A percentile compares a stretch with the other conserved stretches of the same genome.
Conservation (phyloP, 2,888 invertebrate species). For the Nemoura dubitans region DNA sequence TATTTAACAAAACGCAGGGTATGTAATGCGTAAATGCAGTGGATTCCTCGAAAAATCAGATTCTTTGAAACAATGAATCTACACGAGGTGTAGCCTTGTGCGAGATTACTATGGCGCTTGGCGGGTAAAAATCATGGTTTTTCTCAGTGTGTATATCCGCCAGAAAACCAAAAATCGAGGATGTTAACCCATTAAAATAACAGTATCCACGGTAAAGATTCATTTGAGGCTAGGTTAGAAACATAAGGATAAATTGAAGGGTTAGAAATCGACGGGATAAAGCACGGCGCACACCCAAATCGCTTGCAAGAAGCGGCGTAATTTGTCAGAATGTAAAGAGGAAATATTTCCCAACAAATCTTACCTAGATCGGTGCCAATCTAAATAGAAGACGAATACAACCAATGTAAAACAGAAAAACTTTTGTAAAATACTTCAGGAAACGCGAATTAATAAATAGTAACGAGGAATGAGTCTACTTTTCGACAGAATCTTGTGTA, state of each 20-base stretch:
- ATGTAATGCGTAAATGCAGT: neutral
- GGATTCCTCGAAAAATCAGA: neutral
- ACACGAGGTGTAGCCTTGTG: neutral
- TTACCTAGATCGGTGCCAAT: constrained; percentile 18
- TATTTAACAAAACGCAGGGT: too few relatives aligned
- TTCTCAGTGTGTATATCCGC: constrained; percentile 2
- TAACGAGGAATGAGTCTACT: constrained; percentile 31
- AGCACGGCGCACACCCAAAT: constrained; percentile 30
- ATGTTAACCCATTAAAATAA: neutral
- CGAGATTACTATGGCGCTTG: constrained; percentile 50
- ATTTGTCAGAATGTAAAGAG: neutral
- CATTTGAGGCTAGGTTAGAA: neutral
- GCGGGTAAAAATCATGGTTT: constrained; percentile 50
- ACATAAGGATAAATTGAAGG: neutral
- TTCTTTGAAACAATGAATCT: neutral
- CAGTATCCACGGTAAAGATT: neutral
- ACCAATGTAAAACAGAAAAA: neutral
- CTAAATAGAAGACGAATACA: neutral
- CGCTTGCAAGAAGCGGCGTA: constrained; percentile 37
- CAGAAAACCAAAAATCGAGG: neutral
- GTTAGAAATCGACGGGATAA: neutral
- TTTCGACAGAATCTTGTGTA: constrained; percentile 37
- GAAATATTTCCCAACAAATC: neutral
- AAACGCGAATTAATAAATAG: neutral
- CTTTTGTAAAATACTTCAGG: constrained; percentile 24